phyloP scores from a whole-genome alignment of 2,888 invertebrate species.

The Gasteruption jaculator region DNA sequence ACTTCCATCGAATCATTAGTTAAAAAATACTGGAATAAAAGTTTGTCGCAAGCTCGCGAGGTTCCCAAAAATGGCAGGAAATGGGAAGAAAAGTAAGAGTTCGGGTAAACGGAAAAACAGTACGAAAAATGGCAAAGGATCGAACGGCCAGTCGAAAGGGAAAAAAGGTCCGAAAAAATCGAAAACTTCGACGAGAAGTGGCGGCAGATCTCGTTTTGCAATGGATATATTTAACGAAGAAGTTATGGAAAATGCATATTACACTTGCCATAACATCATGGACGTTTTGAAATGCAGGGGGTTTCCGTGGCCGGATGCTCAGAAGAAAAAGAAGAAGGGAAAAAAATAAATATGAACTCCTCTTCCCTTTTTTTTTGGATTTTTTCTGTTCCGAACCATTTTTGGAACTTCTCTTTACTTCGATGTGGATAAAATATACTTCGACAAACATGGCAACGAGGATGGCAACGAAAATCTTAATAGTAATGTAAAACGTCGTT shows the following conservation, averaged over 20 bases:
- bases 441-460: no score
- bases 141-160: conserved; percentile 46
- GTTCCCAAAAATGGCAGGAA: no score
- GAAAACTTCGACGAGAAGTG: conserved; percentile 56
- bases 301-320: conserved; percentile 84
- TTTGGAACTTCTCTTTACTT: no score
- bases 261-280: conserved; percentile 89
- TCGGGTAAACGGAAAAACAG: conserved; percentile 28
- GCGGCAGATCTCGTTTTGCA: conserved; percentile 63
- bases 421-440: no score
- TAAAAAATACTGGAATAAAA: no score
- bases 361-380: no score
- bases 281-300: conserved; percentile 81
- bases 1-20: no score
- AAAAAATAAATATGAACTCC: conserved; percentile 54
- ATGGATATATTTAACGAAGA: conserved; percentile 84
- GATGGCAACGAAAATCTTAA: no score
- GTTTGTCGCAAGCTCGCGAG: no score
- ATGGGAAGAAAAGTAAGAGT: conserved; percentile 23
- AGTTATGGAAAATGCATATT: conserved; percentile 92
- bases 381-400: no score
- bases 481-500: no score
- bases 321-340: conserved; percentile 83
- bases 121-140: conserved; percentile 44
- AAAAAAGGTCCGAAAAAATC: conserved; percentile 58